Evolutionary conservation across 2,888 invertebrate species (phyloP), one percentile per base, ranked within the genome.

Genomic region (Ypsolopha sequella): DNA sequence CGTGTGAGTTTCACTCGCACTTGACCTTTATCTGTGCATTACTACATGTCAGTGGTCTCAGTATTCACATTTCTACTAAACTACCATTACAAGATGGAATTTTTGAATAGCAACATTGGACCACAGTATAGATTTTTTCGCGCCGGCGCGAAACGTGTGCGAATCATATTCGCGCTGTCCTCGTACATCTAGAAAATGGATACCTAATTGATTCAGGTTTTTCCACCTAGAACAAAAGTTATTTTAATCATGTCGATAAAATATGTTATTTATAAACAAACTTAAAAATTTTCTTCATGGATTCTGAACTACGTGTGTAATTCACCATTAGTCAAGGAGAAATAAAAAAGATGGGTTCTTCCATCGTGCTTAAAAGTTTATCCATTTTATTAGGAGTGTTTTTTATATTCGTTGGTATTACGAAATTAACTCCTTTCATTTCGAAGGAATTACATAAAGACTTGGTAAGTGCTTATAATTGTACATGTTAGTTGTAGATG

Each of bases 381-480:
- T 97, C 97, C 50, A 88, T 98, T 65, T 90, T 98, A 51, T 87
- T 98, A 71, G 98, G 98, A 55, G 88, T 97, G 65, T 98, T 98
- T 87, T 98, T 98, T 79, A 92, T 98, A 69, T 97, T 98, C 76
- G 95, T 97, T 60, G 98, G 98, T 54, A 92, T 94, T 54, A 93
- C 98, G 70, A 98, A 98, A 87, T 82, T 98, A 57, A 94, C 97
- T 56, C 96, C 96, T 59, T 91, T 93, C 65, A 91, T 98, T 60
- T 97, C 96, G 66, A 95, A 95, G 88, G 98, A 98, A 81, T 90
- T 98, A 57, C 97, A 98, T 79, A 96, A 95, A 89, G 97, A 98
- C 87, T 90, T 98, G 93, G 97, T 97, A 82, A 92, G 93, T 74
- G 41, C 49, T 52, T 48, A 53, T 47, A 38, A 46, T 51, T 50